Percentiles rank a stretch among this genome's conserved stretches.
Conservation (phyloP, 2,888 invertebrate genomes). For the Mythimna pallens region DNA sequence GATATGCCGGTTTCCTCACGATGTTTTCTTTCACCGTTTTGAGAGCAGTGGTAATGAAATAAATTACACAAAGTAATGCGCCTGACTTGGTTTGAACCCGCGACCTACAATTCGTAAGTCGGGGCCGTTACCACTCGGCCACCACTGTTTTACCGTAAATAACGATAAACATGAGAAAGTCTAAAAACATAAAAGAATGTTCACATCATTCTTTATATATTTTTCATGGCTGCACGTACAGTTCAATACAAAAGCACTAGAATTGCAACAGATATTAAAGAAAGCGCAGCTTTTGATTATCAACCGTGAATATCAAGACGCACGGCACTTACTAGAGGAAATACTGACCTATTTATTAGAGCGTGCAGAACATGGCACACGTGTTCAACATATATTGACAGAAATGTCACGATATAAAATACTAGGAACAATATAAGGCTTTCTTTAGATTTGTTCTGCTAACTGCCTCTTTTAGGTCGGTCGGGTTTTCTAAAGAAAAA, state of each 20-base stretch:
- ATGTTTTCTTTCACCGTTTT: too few species aligned
- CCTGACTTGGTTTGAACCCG: too few species aligned
- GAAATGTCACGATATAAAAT: slow-evolving; percentile 36
- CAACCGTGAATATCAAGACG: slow-evolving; percentile 27
- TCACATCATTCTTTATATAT: neutral
- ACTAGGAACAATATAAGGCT: slow-evolving; percentile 16
- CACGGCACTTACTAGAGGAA: slow-evolving; percentile 2
- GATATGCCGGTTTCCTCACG: too few species aligned
- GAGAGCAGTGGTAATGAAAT: too few species aligned
- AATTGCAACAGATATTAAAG: slow-evolving; percentile 20
- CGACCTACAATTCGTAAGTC: too few species aligned
- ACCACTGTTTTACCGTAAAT: neutral
- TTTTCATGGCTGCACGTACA: neutral
- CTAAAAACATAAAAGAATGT: neutral
- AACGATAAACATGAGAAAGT: neutral
- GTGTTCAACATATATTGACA: slow-evolving; percentile 22
- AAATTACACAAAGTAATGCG: too few species aligned
- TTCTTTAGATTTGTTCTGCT: slow-evolving; percentile 5
- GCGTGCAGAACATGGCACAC: slow-evolving; percentile 26
- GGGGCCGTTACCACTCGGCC: too few species aligned
- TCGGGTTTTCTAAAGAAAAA: slow-evolving; percentile 2
- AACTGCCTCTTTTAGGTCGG: slow-evolving; percentile 14
- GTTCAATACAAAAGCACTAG: slow-evolving; percentile 15
- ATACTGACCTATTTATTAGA: slow-evolving; percentile 39
- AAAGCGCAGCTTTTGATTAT: slow-evolving; percentile 23